These are phyloP conservation scores for Daphoenositta chrysoptera DNA, from an alignment of 2,113 vertebrate genomes.

Conservation along the genomic window DNA sequence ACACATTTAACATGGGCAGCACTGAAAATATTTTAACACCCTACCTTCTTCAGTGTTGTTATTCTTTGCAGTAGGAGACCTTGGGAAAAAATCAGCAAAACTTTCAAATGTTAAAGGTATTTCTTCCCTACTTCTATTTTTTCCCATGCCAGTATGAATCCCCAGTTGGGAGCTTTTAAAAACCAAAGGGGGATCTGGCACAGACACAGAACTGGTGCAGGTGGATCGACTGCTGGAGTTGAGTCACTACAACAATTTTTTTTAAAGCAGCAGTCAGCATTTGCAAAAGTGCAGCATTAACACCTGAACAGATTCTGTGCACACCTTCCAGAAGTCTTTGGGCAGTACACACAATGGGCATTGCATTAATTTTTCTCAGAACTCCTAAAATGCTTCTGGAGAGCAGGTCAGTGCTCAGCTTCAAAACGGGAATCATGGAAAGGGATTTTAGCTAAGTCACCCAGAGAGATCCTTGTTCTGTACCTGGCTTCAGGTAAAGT, in stretches of 20 bases:
- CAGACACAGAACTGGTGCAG: background rate
- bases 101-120: background rate
- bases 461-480: background rate
- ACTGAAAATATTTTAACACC: conserved; percentile 22
- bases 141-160: background rate
- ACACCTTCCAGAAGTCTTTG: background rate
- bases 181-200: background rate
- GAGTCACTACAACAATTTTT: background rate
- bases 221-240: background rate
- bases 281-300: background rate
- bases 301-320: background rate
- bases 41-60: conserved; percentile 4
- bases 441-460: background rate
- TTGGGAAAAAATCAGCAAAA: background rate
- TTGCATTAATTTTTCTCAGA: background rate
- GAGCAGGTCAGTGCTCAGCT: background rate
- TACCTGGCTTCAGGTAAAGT: background rate
- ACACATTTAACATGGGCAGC: conserved; percentile 11
- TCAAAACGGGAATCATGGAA: background rate
- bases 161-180: background rate
- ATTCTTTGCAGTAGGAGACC: background rate
- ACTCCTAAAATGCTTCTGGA: background rate
- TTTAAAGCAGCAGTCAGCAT: background rate
- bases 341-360: background rate
- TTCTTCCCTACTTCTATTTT: background rate